These are phyloP conservation scores for Elgaria multicarinata DNA, from an alignment of 2,113 vertebrate genomes.

Conservation along the genomic window DNA sequence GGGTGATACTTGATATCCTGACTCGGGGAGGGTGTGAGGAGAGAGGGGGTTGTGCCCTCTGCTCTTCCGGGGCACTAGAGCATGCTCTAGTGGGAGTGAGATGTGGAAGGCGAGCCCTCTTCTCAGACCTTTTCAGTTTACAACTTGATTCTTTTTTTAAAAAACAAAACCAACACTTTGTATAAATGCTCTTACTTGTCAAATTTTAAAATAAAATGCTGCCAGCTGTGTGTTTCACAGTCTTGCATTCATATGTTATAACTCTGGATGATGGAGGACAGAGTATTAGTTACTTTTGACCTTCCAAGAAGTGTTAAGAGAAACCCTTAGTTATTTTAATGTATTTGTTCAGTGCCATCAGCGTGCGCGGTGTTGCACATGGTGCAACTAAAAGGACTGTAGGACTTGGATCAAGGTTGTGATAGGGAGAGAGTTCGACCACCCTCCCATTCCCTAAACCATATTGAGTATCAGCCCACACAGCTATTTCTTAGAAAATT, in stretches of 20 bases:
- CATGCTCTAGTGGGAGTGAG: constrained; percentile 12
- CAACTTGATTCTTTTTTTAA: constrained; percentile 75
- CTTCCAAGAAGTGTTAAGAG: neutral
- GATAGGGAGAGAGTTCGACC: no score
- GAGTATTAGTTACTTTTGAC: constrained; percentile 29
- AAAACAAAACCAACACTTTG: constrained; percentile 69
- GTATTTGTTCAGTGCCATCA: neutral
- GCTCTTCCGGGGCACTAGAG: constrained; percentile 31
- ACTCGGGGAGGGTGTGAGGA: constrained; percentile 28
- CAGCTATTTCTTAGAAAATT: neutral
- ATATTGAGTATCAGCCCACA: neutral
- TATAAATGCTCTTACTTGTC: constrained; percentile 90
- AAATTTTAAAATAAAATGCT: constrained; percentile 86
- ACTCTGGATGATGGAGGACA: constrained; percentile 44
- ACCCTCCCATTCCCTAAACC: no score
- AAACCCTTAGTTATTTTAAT: neutral
- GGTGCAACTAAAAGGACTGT: neutral
- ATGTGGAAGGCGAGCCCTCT: constrained; percentile 53
- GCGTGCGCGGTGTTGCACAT: neutral
- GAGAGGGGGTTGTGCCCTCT: constrained; percentile 58
- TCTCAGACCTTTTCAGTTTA: constrained; percentile 71
- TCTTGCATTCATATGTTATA: constrained; percentile 19
- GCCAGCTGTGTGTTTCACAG: constrained; percentile 72
- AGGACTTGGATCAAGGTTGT: no score
- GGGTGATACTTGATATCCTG: constrained; percentile 81